phyloP scores from a whole-genome alignment of 2,113 vertebrate genomes.

The Notarius quadriscutis region DNA sequence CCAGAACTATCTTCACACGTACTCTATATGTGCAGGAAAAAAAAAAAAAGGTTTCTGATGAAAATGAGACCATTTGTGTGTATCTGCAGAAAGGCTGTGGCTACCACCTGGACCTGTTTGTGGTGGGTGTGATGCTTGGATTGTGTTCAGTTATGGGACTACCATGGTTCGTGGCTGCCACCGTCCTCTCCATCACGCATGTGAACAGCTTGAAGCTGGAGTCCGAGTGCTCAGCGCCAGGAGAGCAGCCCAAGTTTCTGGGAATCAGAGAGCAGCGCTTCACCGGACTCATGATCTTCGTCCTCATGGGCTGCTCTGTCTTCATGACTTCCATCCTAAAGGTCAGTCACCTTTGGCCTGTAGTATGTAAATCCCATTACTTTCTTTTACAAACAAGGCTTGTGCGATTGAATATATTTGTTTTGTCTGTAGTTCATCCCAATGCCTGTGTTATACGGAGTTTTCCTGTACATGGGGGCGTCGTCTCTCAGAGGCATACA shows the following conservation, averaged over 20 bases:
- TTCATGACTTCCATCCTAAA: slow-evolving; percentile 97
- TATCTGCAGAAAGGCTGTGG: slow-evolving; percentile 89
- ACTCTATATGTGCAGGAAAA: no score
- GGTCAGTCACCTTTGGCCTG: slow-evolving; percentile 68
- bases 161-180: slow-evolving; percentile 98
- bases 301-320: slow-evolving; percentile 97
- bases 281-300: slow-evolving; percentile 98
- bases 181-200: slow-evolving; percentile 96
- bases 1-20: no score
- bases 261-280: slow-evolving; percentile 97
- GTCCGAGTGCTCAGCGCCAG: slow-evolving; percentile 95
- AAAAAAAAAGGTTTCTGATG: not conserved
- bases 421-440: slow-evolving; percentile 86
- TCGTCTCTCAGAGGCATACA: slow-evolving; percentile 98
- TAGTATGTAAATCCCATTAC: not conserved
- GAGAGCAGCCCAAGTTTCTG: slow-evolving; percentile 97
- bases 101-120: slow-evolving; percentile 94
- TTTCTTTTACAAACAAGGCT: not conserved
- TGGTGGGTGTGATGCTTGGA: slow-evolving; percentile 96
- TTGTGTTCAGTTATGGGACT: slow-evolving; percentile 97
- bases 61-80: not conserved
- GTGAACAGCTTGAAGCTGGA: slow-evolving; percentile 98
- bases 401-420: slow-evolving; percentile 13
- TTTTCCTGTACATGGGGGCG: slow-evolving; percentile 98
- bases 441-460: slow-evolving; percentile 97